These are phyloP conservation scores for Acipenser transmontanus DNA, from an alignment of 2,797 vertebrate genomes.

Conservation along the genomic window DNA sequence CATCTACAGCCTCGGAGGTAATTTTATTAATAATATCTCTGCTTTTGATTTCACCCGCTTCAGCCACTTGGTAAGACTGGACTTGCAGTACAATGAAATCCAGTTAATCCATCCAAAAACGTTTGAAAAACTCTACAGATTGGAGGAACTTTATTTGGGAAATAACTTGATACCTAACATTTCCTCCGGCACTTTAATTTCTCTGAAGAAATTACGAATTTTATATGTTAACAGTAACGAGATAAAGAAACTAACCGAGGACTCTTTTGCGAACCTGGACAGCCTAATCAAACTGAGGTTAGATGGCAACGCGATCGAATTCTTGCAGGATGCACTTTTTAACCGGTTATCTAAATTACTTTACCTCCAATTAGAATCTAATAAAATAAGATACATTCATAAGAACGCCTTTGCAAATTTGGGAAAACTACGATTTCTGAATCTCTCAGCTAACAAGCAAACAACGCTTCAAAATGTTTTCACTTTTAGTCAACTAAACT, in stretches of 20 bases:
- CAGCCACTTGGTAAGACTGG: constrained; percentile 71
- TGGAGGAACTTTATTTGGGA: constrained; percentile 88
- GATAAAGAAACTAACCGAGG: constrained; percentile 62
- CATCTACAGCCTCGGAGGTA: constrained; percentile 85
- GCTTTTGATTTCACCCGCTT: constrained; percentile 74
- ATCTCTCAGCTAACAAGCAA: constrained; percentile 82
- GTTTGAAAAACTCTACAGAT: constrained; percentile 70
- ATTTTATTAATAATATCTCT: constrained; percentile 84
- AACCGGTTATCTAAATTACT: constrained; percentile 69
- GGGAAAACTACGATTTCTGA: constrained; percentile 79
- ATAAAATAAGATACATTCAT: constrained; percentile 79
- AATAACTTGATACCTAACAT: constrained; percentile 76
- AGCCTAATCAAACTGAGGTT: constrained; percentile 79
- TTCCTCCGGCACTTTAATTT: constrained; percentile 64
- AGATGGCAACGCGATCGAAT: constrained; percentile 75
- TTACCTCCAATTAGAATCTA: constrained; percentile 84
- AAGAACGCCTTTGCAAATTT: constrained; percentile 74
- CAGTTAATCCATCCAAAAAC: constrained; percentile 73
- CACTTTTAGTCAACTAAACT: constrained; percentile 69
- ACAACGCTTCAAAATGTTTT: constrained; percentile 63
- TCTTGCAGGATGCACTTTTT: constrained; percentile 75
- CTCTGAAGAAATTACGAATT: constrained; percentile 73
- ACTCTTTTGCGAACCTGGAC: constrained; percentile 66
- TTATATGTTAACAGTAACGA: constrained; percentile 81
- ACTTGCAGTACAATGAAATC: constrained; percentile 89